A percentile compares a stretch with the other conserved stretches of the same genome.
Conservation (phyloP, 2,797 vertebrate genomes). For the Karalla daura region DNA sequence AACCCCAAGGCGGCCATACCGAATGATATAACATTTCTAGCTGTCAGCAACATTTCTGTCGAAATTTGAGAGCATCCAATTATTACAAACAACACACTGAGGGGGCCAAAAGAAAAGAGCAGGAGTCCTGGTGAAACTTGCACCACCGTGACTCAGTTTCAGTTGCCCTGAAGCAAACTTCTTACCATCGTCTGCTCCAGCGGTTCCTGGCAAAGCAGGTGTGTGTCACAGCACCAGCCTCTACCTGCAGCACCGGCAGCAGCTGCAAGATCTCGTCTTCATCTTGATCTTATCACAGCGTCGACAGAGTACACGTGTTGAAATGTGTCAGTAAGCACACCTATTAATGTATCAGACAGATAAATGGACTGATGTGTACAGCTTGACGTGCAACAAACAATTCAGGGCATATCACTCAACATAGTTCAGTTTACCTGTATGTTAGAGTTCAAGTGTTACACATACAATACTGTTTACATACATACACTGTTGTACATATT, state of each 20-base stretch:
- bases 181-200: constrained; percentile 10
- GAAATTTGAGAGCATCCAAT: background rate
- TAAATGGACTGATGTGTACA: background rate
- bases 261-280: background rate
- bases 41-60: background rate
- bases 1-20: background rate
- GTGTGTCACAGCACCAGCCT: background rate
- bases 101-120: background rate
- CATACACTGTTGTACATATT: too few species aligned
- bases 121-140: constrained; percentile 3
- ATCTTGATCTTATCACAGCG: background rate
- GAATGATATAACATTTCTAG: background rate
- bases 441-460: too few species aligned
- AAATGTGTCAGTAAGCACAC: background rate
- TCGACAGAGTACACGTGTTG: too few species aligned
- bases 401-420: too few species aligned
- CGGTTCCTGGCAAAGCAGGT: constrained; percentile 9
- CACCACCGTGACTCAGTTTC: constrained; percentile 22
- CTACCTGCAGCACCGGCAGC: background rate
- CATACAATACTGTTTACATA: background rate
- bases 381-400: too few species aligned
- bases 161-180: constrained; percentile 17
- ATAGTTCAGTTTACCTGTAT: too few species aligned
- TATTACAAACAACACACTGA: background rate
- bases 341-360: background rate